These are phyloP conservation scores for Dichetophora obliterata DNA, from an alignment of 2,888 invertebrate species.

Conservation along the genomic window DNA sequence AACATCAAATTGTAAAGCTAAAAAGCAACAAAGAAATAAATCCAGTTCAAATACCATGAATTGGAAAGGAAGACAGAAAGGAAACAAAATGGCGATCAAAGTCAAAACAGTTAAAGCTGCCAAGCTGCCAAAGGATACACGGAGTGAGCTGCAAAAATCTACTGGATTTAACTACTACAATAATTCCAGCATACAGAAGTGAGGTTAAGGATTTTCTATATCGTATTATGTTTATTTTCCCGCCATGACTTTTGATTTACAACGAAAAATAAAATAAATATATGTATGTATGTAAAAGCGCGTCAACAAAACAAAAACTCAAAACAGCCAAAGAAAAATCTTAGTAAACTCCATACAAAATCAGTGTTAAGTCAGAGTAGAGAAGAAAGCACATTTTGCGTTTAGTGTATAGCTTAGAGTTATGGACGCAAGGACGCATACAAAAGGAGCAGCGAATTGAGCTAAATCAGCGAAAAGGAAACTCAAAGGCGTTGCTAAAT, in stretches of 20 bases:
- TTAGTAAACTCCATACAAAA: too few species aligned
- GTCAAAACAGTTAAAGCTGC: background rate
- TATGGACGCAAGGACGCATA: too few species aligned
- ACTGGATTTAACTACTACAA: too few species aligned
- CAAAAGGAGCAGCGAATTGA: background rate
- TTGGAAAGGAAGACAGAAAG: background rate
- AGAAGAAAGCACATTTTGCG: too few species aligned
- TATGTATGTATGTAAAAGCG: too few species aligned
- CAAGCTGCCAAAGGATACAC: background rate
- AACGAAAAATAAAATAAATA: background rate
- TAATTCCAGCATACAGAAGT: too few species aligned
- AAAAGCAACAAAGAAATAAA: background rate
- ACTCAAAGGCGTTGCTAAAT: slow-evolving; percentile 10
- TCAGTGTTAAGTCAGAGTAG: too few species aligned
- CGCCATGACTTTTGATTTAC: slow-evolving; percentile 2
- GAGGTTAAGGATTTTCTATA: background rate
- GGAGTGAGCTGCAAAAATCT: background rate
- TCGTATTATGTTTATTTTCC: background rate
- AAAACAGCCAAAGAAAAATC: too few species aligned
- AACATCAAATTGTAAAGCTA: background rate
- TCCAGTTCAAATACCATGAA: slow-evolving; percentile 4
- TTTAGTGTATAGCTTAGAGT: too few species aligned
- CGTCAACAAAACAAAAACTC: too few species aligned
- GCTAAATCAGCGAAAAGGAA: slow-evolving; percentile 3
- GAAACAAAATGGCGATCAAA: background rate